Percentiles rank a stretch among this genome's conserved stretches.
phyloP scores from a whole-genome alignment of 2,113 vertebrate genomes.

The Leptocoma aspasia region DNA sequence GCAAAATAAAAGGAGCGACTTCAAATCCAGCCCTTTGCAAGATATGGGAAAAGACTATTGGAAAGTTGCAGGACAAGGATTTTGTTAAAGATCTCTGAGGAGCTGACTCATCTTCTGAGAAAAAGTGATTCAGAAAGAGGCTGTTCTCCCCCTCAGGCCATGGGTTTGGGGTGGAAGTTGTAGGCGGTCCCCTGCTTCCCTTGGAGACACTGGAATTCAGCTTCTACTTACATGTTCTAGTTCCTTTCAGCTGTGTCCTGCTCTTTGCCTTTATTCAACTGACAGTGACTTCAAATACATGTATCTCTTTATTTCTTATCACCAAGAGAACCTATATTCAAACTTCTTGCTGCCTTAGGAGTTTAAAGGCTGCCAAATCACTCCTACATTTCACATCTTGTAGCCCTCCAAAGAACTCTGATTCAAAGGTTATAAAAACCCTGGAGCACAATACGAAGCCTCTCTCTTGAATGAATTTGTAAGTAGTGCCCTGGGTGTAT shows the following conservation, averaged over 20 bases:
- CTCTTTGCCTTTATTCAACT: background rate
- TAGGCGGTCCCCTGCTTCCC: background rate
- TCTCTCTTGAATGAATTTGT: background rate
- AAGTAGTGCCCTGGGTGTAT: background rate
- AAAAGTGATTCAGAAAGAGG: background rate
- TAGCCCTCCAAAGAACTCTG: background rate
- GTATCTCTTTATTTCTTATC: background rate
- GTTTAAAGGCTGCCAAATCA: background rate
- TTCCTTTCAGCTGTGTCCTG: background rate
- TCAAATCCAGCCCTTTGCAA: background rate
- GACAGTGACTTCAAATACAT: background rate
- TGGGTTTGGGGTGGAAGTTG: background rate
- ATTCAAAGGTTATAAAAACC: background rate
- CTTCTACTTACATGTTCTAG: background rate
- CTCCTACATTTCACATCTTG: background rate
- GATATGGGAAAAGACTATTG: background rate
- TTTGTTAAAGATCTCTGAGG: background rate
- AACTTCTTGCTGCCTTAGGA: background rate
- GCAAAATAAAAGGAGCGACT: background rate
- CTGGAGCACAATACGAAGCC: background rate
- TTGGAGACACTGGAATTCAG: background rate
- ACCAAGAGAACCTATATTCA: background rate
- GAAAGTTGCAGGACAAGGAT: background rate
- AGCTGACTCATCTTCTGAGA: background rate
- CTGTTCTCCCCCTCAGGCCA: background rate